Conservation (phyloP, 2,888 invertebrate species). For the Sarcophaga rosellei region DNA sequence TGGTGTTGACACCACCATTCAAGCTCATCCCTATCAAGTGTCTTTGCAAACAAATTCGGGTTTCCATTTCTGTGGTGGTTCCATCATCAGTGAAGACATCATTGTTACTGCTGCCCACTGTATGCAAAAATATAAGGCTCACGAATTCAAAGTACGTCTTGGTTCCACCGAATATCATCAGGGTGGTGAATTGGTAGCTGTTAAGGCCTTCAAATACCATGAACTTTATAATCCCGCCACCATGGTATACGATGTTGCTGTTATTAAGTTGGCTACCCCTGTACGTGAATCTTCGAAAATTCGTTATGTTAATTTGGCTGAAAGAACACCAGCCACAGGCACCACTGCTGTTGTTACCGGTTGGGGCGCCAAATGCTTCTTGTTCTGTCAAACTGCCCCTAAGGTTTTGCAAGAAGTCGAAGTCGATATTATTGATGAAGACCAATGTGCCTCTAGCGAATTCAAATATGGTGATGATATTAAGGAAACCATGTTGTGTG, state of each 20-base stretch:
- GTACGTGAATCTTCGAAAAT: slow-evolving; percentile 68
- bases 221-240: slow-evolving; percentile 74
- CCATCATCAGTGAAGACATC: slow-evolving; percentile 76
- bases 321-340: slow-evolving; percentile 72
- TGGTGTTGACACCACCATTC: slow-evolving; percentile 79
- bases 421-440: slow-evolving; percentile 67
- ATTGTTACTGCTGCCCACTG: slow-evolving; percentile 82
- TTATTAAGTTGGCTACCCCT: slow-evolving; percentile 77
- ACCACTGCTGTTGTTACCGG: slow-evolving; percentile 76
- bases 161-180: slow-evolving; percentile 76
- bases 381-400: neutral
- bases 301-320: slow-evolving; percentile 73
- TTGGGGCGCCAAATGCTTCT: slow-evolving; percentile 74
- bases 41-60: slow-evolving; percentile 75
- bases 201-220: slow-evolving; percentile 70
- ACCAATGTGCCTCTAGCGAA: slow-evolving; percentile 54
- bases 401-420: slow-evolving; percentile 69
- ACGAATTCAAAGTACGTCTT: slow-evolving; percentile 75
- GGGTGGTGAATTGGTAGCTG: slow-evolving; percentile 79
- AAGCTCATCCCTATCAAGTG: slow-evolving; percentile 81
- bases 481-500: slow-evolving; percentile 76
- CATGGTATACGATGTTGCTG: slow-evolving; percentile 80
- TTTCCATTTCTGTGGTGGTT: slow-evolving; percentile 81
- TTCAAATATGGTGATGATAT: slow-evolving; percentile 65
- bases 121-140: slow-evolving; percentile 70